A percentile compares a stretch with the other conserved stretches of the same genome.
Evolutionary conservation across 2,888 invertebrate genomes (phyloP).

Genomic region (Embidobia sp.): DNA sequence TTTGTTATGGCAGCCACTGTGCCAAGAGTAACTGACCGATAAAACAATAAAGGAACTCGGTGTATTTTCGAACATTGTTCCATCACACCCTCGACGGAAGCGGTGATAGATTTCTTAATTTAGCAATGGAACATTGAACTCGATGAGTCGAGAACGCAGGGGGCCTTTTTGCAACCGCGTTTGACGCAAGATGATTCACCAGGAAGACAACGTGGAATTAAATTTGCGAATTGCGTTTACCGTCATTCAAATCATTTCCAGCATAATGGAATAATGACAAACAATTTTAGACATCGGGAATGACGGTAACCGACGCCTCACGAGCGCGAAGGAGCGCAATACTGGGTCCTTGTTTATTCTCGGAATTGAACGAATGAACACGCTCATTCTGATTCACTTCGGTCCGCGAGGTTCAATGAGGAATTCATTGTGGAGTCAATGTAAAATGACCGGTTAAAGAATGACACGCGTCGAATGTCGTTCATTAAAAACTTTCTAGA

Average conservation of each 20-base stretch:
- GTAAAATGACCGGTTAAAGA: not conserved
- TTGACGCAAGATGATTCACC: constrained; percentile 53
- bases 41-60: constrained; percentile 14
- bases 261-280: constrained; percentile 40
- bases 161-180: constrained; percentile 44
- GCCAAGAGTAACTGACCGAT: constrained; percentile 28
- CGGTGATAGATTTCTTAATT: constrained; percentile 58
- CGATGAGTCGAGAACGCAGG: constrained; percentile 26
- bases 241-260: constrained; percentile 24
- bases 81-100: constrained; percentile 49
- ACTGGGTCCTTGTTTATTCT: constrained; percentile 2
- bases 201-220: constrained; percentile 38
- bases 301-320: no score
- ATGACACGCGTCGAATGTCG: not conserved
- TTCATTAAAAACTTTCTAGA: not conserved
- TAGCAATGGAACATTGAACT: constrained; percentile 59
- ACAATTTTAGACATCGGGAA: constrained; percentile 14
- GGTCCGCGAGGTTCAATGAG: not conserved
- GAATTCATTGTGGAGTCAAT: constrained; percentile 1
- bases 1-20: constrained; percentile 78
- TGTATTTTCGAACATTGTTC: constrained; percentile 33
- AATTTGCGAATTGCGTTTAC: constrained; percentile 44
- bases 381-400: constrained; percentile 22
- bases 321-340: no score
- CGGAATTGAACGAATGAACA: not conserved